These are phyloP conservation scores for Hoplostethus atlanticus DNA, from an alignment of 2,797 vertebrate genomes.

Conservation along the genomic window DNA sequence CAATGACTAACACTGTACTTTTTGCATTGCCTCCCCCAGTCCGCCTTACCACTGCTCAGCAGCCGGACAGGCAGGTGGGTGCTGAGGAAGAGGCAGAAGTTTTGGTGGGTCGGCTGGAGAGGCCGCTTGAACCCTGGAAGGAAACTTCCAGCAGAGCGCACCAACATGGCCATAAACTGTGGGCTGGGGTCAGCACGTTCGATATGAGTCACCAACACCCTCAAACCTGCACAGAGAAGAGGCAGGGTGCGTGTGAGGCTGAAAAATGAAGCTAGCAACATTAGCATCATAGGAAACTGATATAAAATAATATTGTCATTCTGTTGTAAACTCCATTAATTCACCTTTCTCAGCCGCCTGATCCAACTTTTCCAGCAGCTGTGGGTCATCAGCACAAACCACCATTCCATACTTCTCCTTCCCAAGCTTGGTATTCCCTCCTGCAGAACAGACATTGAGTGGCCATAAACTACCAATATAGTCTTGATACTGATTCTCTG, in stretches of 20 bases:
- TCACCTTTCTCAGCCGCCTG: conserved; percentile 82
- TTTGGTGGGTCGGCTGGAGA: conserved; percentile 54
- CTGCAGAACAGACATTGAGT: conserved; percentile 44
- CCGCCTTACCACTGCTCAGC: conserved; percentile 79
- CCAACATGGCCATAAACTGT: conserved; percentile 76
- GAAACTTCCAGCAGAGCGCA: conserved; percentile 33
- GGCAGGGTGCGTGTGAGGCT: background rate
- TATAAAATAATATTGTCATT: background rate
- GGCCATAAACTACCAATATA: background rate
- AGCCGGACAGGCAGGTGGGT: conserved; percentile 79
- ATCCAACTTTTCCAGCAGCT: conserved; percentile 80
- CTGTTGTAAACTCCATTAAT: background rate
- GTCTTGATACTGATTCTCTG: too few species aligned
- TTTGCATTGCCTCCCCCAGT: background rate
- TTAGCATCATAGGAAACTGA: too few species aligned
- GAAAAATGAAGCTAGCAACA: background rate
- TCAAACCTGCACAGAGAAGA: conserved; percentile 73
- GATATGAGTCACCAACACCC: conserved; percentile 82
- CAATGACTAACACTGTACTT: background rate
- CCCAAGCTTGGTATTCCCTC: conserved; percentile 30
- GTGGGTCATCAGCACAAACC: conserved; percentile 80
- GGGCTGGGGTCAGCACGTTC: conserved; percentile 74
- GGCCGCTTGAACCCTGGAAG: conserved; percentile 27
- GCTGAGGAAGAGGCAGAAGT: conserved; percentile 85
- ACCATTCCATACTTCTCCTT: conserved; percentile 68